phyloP scores from a whole-genome alignment of 2,797 vertebrate genomes.

The Hemitrygon akajei region DNA sequence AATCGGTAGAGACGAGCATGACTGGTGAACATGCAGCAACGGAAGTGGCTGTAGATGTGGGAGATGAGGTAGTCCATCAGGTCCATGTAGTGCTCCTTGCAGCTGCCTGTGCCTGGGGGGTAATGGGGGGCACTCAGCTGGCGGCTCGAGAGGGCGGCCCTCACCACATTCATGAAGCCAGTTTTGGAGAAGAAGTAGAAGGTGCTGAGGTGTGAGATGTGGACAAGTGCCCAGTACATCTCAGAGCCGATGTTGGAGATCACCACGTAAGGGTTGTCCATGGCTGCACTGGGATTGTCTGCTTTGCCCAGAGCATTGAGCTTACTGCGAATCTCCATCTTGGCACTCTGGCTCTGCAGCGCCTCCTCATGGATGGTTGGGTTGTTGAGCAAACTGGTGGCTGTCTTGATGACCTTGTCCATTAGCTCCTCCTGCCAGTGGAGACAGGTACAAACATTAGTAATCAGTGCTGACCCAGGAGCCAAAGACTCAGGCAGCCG shows the following conservation, averaged over 20 bases:
- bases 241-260: slow-evolving; percentile 51
- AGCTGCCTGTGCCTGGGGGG: slow-evolving; percentile 38
- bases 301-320: slow-evolving; percentile 48
- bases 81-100: slow-evolving; percentile 48
- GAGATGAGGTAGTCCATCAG: slow-evolving; percentile 53
- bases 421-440: slow-evolving; percentile 46
- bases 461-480: too few relatives aligned
- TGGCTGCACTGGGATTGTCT: slow-evolving; percentile 40
- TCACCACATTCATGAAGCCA: slow-evolving; percentile 51
- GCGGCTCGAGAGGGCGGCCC: slow-evolving; percentile 21
- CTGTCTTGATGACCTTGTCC: slow-evolving; percentile 36
- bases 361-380: slow-evolving; percentile 45
- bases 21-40: slow-evolving; percentile 55
- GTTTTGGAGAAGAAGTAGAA: slow-evolving; percentile 59
- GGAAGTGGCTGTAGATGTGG: slow-evolving; percentile 55
- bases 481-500: too few relatives aligned
- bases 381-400: slow-evolving; percentile 38
- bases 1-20: slow-evolving; percentile 58
- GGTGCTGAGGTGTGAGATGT: slow-evolving; percentile 59
- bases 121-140: too few relatives aligned
- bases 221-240: slow-evolving; percentile 60
- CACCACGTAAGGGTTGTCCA: slow-evolving; percentile 40
- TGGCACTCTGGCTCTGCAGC: slow-evolving; percentile 42
- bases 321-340: slow-evolving; percentile 42
- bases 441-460: background rate